Evolutionary conservation across 2,113 vertebrate species (phyloP).

Genomic region (Actenoides lindsayi): DNA sequence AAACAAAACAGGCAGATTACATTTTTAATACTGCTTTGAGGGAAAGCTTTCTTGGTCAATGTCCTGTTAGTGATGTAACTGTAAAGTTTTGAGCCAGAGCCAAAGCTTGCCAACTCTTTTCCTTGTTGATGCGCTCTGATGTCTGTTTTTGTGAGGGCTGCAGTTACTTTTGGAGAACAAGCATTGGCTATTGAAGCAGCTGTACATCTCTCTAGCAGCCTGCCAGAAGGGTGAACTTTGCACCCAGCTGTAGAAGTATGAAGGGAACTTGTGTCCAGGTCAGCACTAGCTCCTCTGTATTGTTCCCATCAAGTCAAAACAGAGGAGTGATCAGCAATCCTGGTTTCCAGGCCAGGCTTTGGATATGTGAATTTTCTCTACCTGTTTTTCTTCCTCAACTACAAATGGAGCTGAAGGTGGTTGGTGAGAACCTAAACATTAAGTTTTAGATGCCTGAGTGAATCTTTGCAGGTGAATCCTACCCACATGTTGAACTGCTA

Average conservation of each 20-base stretch:
- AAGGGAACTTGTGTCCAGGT: neutral
- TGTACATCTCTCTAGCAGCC: neutral
- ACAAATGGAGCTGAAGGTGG: neutral
- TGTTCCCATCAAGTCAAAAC: neutral
- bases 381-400: neutral
- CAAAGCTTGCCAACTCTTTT: neutral
- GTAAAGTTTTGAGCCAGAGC: neutral
- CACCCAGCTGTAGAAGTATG: neutral
- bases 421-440: neutral
- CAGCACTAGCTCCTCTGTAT: fast-evolving
- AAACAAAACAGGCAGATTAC: no score
- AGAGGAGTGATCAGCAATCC: neutral
- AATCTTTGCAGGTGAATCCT: neutral
- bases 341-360: neutral
- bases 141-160: neutral
- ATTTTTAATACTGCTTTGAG: neutral
- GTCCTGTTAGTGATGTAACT: neutral
- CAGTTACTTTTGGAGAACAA: neutral
- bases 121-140: fast-evolving
- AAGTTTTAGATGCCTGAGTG: neutral
- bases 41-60: neutral
- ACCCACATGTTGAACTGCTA: neutral
- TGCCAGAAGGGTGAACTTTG: neutral
- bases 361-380: neutral
- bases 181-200: neutral